Percentiles rank a stretch among this genome's conserved stretches.
These are phyloP conservation scores for Maniola hyperantus DNA, from an alignment of 2,888 invertebrate species.

Conservation along the genomic window DNA sequence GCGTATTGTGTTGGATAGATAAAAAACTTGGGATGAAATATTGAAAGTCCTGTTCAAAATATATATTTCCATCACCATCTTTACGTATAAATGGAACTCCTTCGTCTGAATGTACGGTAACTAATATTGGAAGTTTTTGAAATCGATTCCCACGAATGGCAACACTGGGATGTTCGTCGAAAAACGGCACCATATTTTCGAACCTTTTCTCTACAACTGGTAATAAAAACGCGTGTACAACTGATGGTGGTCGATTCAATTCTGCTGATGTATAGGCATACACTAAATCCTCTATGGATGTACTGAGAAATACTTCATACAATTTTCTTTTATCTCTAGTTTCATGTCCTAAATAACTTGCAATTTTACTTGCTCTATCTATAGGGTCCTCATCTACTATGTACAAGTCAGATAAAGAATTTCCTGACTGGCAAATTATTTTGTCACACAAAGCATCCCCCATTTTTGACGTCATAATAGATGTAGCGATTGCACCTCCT, in stretches of 20 bases:
- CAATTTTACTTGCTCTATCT: slow-evolving; percentile 55
- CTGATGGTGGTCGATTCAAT: slow-evolving; percentile 46
- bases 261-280: slow-evolving; percentile 54
- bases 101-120: slow-evolving; percentile 59
- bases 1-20: slow-evolving; percentile 44
- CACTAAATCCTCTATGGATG: slow-evolving; percentile 59
- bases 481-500: slow-evolving; percentile 54
- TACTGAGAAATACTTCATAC: slow-evolving; percentile 53
- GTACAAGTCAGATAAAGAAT: slow-evolving; percentile 58
- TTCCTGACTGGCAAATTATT: slow-evolving; percentile 64
- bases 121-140: slow-evolving; percentile 57
- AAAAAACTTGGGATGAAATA: slow-evolving; percentile 59
- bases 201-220: slow-evolving; percentile 66
- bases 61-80: slow-evolving; percentile 51
- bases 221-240: slow-evolving; percentile 55
- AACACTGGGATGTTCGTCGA: slow-evolving; percentile 55
- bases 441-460: slow-evolving; percentile 59
- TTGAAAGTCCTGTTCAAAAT: slow-evolving; percentile 55
- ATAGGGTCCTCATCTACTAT: slow-evolving; percentile 59
- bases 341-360: slow-evolving; percentile 54
- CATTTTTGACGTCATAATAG: slow-evolving; percentile 61
- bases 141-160: slow-evolving; percentile 51
- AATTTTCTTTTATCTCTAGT: slow-evolving; percentile 48
- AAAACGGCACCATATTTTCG: slow-evolving; percentile 55
- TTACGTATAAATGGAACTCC: slow-evolving; percentile 58